Evolutionary conservation across 2,113 vertebrate genomes (phyloP).

Genomic region (Cisticola juncidis): DNA sequence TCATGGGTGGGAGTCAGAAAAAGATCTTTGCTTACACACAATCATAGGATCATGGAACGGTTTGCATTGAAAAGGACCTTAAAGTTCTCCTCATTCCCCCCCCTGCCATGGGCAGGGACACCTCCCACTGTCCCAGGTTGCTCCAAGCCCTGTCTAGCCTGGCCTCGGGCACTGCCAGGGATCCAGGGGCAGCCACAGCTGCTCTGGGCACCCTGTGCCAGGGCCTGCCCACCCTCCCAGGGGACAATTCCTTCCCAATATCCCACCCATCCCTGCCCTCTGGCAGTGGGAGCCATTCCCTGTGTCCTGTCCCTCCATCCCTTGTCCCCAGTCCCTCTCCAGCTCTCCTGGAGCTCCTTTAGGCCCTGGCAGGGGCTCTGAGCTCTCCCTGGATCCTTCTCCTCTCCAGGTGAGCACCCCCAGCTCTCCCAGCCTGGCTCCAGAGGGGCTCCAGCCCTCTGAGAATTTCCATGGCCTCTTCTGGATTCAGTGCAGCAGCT

Average conservation of each 20-base stretch:
- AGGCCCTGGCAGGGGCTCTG: not conserved
- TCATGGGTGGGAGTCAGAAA: not conserved
- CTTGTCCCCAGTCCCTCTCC: not conserved
- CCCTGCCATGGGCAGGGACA: not conserved
- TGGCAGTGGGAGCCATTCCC: not conserved
- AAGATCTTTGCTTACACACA: not conserved
- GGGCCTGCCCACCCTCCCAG: fast-evolving
- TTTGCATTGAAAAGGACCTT: not conserved
- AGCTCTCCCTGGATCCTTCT: not conserved
- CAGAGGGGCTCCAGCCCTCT: not conserved
- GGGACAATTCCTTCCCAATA: not conserved
- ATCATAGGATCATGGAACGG: not conserved
- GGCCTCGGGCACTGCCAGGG: not conserved
- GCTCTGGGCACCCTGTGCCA: not conserved
- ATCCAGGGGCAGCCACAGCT: not conserved
- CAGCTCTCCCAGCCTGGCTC: not conserved
- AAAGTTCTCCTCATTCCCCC: fast-evolving
- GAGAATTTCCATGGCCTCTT: fast-evolving
- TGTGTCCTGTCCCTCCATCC: not conserved
- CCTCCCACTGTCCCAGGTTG: fast-evolving
- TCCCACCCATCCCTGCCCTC: fast-evolving
- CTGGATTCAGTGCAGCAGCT: not conserved
- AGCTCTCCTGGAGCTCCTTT: not conserved
- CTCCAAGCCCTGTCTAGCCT: fast-evolving
- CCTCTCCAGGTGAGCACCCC: fast-evolving